Percentiles rank a stretch among this genome's conserved stretches.
Evolutionary conservation across 1,140 invertebrate species (phyloP).

Genomic region (Zaprionus tsacasi): DNA sequence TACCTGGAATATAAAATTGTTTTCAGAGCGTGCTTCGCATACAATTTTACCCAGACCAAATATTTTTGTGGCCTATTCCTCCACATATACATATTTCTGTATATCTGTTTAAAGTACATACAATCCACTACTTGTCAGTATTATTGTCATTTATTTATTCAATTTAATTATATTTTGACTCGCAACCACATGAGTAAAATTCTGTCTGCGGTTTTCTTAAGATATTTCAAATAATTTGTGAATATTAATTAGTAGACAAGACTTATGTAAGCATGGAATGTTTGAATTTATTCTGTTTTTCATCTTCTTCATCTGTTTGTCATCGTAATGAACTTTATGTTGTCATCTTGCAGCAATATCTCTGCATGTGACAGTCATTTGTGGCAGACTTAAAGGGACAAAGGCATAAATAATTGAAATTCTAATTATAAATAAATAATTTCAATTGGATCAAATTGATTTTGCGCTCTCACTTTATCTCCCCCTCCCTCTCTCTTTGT

Average conservation of each 20-base stretch:
- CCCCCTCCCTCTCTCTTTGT: background rate
- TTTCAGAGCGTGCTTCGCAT: background rate
- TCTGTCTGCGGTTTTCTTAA: background rate
- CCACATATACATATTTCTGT: background rate
- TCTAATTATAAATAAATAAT: constrained; percentile 20
- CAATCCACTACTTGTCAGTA: background rate
- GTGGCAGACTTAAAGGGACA: background rate
- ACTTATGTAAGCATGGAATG: background rate
- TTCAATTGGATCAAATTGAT: background rate
- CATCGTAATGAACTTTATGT: background rate
- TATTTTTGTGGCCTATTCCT: too few relatives aligned
- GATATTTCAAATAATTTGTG: background rate
- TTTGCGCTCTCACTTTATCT: too few relatives aligned
- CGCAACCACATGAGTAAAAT: background rate
- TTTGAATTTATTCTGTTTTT: background rate
- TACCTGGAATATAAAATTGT: background rate
- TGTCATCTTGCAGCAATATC: background rate
- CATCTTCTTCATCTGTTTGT: background rate
- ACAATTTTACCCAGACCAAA: background rate
- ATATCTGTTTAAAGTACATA: background rate
- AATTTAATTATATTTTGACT: constrained; percentile 14
- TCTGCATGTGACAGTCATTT: constrained; percentile 21
- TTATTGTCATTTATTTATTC: background rate
- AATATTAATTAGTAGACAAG: constrained; percentile 6
- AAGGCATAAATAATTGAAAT: constrained; percentile 3